Percentiles rank a stretch among this genome's conserved stretches.
phyloP scores from a whole-genome alignment of 2,797 vertebrate genomes.

The Falco berigora region DNA sequence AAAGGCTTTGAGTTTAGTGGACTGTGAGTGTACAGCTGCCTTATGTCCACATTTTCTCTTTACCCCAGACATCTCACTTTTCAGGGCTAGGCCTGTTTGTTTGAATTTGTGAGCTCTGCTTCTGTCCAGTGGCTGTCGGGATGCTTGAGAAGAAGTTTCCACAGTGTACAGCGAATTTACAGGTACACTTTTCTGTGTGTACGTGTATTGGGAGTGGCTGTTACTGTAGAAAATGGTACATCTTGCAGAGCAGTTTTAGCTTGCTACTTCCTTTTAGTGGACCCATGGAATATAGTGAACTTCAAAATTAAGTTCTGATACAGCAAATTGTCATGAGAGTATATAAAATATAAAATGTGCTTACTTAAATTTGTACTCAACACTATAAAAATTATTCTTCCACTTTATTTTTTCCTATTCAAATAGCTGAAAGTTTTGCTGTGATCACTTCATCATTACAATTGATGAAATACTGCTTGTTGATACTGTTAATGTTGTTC shows the following conservation, averaged over 20 bases:
- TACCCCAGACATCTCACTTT: not conserved
- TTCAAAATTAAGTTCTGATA: not conserved
- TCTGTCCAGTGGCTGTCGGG: not conserved
- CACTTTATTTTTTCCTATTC: not conserved
- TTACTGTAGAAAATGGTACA: not conserved
- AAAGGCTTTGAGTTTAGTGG: not conserved
- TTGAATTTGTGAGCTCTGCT: not conserved
- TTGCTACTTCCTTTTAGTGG: not conserved
- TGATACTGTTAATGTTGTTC: not conserved
- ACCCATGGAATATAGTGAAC: not conserved
- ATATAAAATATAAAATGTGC: not conserved
- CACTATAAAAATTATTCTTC: not conserved
- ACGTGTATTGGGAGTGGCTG: not conserved
- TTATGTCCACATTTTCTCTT: not conserved
- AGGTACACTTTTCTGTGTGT: not conserved
- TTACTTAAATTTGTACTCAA: not conserved
- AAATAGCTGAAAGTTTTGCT: not conserved
- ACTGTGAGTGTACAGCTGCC: not conserved
- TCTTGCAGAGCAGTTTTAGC: not conserved
- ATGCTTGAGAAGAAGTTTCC: not conserved
- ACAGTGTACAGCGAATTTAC: not conserved
- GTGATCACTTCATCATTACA: not conserved
- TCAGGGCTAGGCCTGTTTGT: not conserved
- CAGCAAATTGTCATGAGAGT: not conserved
- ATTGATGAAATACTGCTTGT: not conserved